Evolutionary conservation across 2,797 vertebrate genomes (phyloP), one percentile per base, ranked within the genome.

Genomic region (Anolis apletophallus): DNA sequence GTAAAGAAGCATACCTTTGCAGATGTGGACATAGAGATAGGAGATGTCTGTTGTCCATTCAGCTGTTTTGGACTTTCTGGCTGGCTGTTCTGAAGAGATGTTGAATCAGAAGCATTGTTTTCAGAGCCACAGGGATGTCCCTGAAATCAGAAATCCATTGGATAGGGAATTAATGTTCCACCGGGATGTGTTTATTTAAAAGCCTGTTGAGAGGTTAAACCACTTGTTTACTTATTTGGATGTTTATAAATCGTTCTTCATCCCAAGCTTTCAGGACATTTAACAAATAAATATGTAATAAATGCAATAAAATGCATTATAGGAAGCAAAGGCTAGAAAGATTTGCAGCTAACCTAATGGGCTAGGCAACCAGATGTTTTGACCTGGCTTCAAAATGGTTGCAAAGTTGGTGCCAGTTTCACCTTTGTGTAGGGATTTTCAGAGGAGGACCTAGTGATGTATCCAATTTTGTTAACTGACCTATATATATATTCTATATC

Each of bases 1-100:
- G 14, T 12, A 19, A 23, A 29, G 1, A 0, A 67, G 1, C 7
- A 79, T 96, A 99, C 99, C 98, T 99, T 99, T 73, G 97, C 97
- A 0, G 97, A 95, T 0, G 97, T 94, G 29, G 97, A 97, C 84
- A 97, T 91, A 0, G 97, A 92, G 6, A 97, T 93, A 0, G 97
- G 92, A 3, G 97, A 92, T 77, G 96, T 95, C 1, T 96, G 88
- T 85, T 97, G 96, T 32, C 94, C 95, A 0, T 91, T 97, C 6
- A 93, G 84, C 90, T 95, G 96, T 92, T 96, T 96, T 88, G 96
- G 96, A 1, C 95, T 93, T 86, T 98, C 97, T 2, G 97, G 95
- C 74, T 95, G 97, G 88, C 89, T 92, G 90, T 95, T 91, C 59
- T 96, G 93, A 16, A 94, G 94, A 0, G 90, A 52, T 54, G 79